A percentile compares a stretch with the other conserved stretches of the same genome.
phyloP scores from a whole-genome alignment of 2,797 vertebrate species.

The Neoniphon sammara region DNA sequence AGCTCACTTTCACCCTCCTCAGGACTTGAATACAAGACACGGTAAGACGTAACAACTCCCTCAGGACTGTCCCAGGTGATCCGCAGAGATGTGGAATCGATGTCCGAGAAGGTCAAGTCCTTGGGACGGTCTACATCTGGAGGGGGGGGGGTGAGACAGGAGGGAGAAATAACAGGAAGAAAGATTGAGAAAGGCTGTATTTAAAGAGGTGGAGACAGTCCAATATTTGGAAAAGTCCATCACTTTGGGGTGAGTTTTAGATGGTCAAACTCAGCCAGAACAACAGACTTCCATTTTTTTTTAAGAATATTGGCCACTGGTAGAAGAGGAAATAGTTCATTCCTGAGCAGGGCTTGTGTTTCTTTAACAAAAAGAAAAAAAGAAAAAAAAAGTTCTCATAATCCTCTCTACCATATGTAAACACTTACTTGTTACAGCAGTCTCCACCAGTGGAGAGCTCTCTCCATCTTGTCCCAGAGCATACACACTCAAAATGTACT shows the following conservation, averaged over 20 bases:
- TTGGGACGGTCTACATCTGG: slow-evolving; percentile 94
- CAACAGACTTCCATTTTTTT: no score
- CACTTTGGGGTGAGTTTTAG: no score
- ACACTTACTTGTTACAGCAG: slow-evolving; percentile 84
- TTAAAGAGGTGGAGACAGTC: no score
- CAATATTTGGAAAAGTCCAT: no score
- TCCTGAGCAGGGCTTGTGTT: not conserved
- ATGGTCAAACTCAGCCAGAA: no score
- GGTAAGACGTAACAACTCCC: slow-evolving; percentile 93
- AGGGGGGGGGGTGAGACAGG: not conserved
- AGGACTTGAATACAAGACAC: slow-evolving; percentile 91
- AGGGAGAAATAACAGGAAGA: not conserved
- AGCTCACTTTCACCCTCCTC: slow-evolving; percentile 96
- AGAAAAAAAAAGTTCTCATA: not conserved
- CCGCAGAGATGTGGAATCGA: slow-evolving; percentile 93
- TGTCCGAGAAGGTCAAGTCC: slow-evolving; percentile 94
- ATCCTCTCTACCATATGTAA: not conserved
- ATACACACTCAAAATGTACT: slow-evolving; percentile 91
- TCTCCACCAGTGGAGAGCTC: slow-evolving; percentile 90
- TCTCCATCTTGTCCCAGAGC: slow-evolving; percentile 90
- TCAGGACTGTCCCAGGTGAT: slow-evolving; percentile 98
- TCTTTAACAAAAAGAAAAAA: not conserved
- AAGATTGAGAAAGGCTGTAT: not conserved
- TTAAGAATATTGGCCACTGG: not conserved
- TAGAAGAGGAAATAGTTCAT: not conserved